Percentiles rank a stretch among this genome's conserved stretches.
Evolutionary conservation across 2,113 vertebrate genomes (phyloP).

Genomic region (Thamnaconus septentrionalis): DNA sequence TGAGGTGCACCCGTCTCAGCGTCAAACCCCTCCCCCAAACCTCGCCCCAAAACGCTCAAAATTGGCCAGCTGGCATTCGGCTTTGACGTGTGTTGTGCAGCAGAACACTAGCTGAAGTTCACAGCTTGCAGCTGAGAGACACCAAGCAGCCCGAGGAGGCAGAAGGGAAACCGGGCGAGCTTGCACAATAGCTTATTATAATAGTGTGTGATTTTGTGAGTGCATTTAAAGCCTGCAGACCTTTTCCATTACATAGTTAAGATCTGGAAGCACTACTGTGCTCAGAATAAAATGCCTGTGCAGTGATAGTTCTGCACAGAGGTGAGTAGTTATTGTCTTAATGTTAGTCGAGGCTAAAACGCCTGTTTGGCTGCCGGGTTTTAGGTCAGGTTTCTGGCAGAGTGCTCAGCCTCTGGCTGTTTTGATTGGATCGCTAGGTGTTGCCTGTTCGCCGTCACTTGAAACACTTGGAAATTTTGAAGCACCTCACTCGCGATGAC

Average conservation of each 20-base stretch:
- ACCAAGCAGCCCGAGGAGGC: conserved; percentile 4
- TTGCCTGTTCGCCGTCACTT: conserved; percentile 35
- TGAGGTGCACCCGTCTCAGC: no score
- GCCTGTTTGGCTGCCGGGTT: neutral
- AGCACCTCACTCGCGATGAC: conserved; percentile 1
- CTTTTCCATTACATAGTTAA: conserved; percentile 60
- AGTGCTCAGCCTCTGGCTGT: conserved; percentile 19
- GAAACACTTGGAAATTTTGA: neutral
- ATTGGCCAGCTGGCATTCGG: no score
- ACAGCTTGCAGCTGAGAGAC: neutral
- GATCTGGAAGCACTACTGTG: conserved; percentile 38
- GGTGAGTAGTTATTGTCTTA: conserved; percentile 33
- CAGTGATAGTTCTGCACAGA: conserved; percentile 12
- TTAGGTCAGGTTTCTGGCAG: conserved; percentile 7
- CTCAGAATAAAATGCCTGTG: conserved; percentile 28
- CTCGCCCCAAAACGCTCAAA: no score
- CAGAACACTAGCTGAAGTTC: neutral
- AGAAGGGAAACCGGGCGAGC: conserved; percentile 17
- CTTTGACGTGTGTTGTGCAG: no score
- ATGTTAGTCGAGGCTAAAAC: conserved; percentile 4
- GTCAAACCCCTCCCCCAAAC: no score
- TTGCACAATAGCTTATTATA: conserved; percentile 54
- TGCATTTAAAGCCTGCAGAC: conserved; percentile 52
- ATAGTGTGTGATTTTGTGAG: conserved; percentile 42
- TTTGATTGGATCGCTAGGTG: conserved; percentile 35